These are phyloP conservation scores for Dione juno DNA, from an alignment of 2,888 invertebrate species.

Conservation along the genomic window DNA sequence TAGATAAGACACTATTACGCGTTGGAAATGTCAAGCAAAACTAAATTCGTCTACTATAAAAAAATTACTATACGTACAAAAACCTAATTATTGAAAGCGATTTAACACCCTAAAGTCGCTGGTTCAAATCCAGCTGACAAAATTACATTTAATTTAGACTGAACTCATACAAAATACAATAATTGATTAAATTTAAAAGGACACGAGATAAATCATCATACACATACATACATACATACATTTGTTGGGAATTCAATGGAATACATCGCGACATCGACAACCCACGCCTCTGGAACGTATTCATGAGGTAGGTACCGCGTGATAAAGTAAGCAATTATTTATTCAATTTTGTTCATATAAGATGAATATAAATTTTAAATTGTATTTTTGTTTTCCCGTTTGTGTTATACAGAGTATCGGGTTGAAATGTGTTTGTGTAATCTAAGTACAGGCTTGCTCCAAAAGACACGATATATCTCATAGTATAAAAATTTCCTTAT, in stretches of 20 bases:
- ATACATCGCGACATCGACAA: slow-evolving; percentile 59
- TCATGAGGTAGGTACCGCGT: slow-evolving; percentile 50
- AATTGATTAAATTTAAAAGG: slow-evolving; percentile 9
- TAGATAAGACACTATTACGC: too few relatives aligned
- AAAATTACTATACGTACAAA: too few relatives aligned
- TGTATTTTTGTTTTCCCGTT: neutral
- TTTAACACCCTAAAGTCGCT: neutral
- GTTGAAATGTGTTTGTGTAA: too few relatives aligned
- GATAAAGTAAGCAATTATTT: slow-evolving; percentile 24
- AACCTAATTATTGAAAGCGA: too few relatives aligned
- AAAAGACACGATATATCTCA: too few relatives aligned
- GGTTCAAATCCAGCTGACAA: neutral
- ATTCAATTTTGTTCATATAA: slow-evolving; percentile 18
- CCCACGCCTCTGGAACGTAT: slow-evolving; percentile 52
- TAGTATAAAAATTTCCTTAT: too few relatives aligned
- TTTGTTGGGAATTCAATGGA: slow-evolving; percentile 43
- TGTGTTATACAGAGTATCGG: too few relatives aligned
- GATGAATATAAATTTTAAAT: slow-evolving; percentile 3
- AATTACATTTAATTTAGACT: neutral
- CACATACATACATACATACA: neutral
- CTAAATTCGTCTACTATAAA: too few relatives aligned
- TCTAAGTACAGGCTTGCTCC: too few relatives aligned
- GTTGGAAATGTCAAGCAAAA: too few relatives aligned
- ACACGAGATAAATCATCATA: neutral
- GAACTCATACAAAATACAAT: neutral